These are phyloP conservation scores for Strix aluco DNA, from an alignment of 2,113 vertebrate genomes.

Conservation along the genomic window DNA sequence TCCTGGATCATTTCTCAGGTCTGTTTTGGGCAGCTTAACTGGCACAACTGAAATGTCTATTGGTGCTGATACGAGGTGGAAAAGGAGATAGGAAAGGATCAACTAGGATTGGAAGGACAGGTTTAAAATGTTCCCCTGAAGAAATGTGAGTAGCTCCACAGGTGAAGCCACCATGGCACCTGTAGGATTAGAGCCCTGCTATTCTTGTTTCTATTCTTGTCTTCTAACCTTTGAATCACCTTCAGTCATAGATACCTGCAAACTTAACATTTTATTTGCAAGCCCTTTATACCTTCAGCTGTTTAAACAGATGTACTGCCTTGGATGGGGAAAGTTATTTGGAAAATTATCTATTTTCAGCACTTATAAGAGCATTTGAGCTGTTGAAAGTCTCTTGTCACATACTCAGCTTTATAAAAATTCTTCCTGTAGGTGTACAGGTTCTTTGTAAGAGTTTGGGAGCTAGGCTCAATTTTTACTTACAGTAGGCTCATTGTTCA, in stretches of 20 bases:
- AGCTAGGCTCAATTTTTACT: not conserved
- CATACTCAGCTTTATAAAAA: conserved; percentile 10
- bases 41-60: not conserved
- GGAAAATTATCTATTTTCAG: conserved; percentile 28
- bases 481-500: not conserved
- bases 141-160: not conserved
- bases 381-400: conserved; percentile 3
- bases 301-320: not conserved
- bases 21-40: not conserved
- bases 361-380: not conserved
- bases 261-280: not conserved
- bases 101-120: not conserved
- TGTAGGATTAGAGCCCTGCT: not conserved
- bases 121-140: not conserved
- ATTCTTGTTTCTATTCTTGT: not conserved
- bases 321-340: not conserved
- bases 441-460: not conserved
- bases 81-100: not conserved
- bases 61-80: not conserved
- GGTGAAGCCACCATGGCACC: not conserved
- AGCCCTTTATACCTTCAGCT: not conserved
- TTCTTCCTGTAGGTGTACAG: not conserved
- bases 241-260: not conserved
- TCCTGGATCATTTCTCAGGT: not conserved
- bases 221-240: not conserved